These are phyloP conservation scores for Podargus strigoides DNA, from an alignment of 2,797 vertebrate genomes.

Conservation along the genomic window DNA sequence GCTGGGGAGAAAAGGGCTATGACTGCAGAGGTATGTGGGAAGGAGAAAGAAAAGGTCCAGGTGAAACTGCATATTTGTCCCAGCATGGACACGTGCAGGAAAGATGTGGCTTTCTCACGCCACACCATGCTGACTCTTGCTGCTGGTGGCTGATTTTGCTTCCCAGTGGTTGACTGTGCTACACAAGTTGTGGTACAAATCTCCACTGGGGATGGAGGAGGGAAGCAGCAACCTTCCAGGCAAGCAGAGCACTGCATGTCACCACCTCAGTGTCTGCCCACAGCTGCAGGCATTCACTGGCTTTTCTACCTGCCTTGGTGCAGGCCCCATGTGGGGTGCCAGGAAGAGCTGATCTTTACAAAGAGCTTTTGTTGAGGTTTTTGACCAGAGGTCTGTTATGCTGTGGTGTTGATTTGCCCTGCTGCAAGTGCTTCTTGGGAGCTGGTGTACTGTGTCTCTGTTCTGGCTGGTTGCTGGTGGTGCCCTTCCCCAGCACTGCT, in stretches of 20 bases:
- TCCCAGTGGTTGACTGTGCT: background rate
- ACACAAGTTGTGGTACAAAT: background rate
- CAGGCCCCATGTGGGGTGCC: background rate
- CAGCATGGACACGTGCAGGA: accelerated
- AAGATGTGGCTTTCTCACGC: background rate
- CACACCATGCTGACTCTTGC: background rate
- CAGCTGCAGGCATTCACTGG: background rate
- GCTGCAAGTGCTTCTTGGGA: background rate
- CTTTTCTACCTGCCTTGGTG: background rate
- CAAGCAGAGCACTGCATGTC: background rate
- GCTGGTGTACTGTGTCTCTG: background rate
- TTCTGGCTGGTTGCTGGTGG: background rate
- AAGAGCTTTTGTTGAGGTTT: background rate
- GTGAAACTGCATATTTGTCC: background rate
- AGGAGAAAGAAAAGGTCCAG: background rate
- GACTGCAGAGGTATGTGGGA: background rate
- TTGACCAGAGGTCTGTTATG: background rate
- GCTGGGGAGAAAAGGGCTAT: background rate
- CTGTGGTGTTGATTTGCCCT: background rate
- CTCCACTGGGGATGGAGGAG: background rate
- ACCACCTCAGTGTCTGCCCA: accelerated
- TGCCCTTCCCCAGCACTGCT: background rate
- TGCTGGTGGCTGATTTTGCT: background rate
- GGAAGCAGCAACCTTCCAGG: background rate
- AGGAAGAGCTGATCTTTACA: background rate